These are phyloP conservation scores for Melanchra persicariae DNA, from an alignment of 2,888 invertebrate genomes.

Conservation along the genomic window DNA sequence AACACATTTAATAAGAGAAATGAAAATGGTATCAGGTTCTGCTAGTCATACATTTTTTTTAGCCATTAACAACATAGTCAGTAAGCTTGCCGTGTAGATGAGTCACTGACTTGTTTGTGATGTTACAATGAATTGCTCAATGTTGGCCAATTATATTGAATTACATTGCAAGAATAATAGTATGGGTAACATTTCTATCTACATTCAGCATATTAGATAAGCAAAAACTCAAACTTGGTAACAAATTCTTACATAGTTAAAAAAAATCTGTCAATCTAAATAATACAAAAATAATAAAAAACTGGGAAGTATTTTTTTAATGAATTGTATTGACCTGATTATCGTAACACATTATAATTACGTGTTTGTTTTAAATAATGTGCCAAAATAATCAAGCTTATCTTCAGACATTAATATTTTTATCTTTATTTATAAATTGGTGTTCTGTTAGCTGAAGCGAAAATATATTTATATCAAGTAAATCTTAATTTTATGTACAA, in stretches of 20 bases:
- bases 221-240: conserved; percentile 1
- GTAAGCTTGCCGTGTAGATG: not conserved
- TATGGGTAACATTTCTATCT: not conserved
- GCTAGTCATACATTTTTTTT: conserved; percentile 7
- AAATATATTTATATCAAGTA: not conserved
- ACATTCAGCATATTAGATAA: conserved; percentile 5
- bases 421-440: not conserved
- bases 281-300: not conserved
- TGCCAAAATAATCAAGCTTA: conserved; percentile 7
- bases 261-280: not conserved
- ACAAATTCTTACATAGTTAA: not conserved
- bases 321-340: not conserved
- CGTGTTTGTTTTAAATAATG: conserved; percentile 5
- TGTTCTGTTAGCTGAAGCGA: not conserved
- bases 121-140: conserved; percentile 43
- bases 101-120: conserved; percentile 33
- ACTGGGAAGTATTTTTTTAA: conserved; percentile 8
- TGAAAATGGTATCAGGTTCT: not conserved
- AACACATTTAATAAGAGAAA: not conserved
- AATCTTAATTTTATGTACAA: not conserved
- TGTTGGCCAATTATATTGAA: conserved; percentile 24
- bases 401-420: conserved; percentile 13
- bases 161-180: conserved; percentile 8
- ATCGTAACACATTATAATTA: not conserved
- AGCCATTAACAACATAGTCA: not conserved